These are phyloP conservation scores for Latrodectus geometricus DNA, from an alignment of 1,140 invertebrate genomes.

Conservation along the genomic window DNA sequence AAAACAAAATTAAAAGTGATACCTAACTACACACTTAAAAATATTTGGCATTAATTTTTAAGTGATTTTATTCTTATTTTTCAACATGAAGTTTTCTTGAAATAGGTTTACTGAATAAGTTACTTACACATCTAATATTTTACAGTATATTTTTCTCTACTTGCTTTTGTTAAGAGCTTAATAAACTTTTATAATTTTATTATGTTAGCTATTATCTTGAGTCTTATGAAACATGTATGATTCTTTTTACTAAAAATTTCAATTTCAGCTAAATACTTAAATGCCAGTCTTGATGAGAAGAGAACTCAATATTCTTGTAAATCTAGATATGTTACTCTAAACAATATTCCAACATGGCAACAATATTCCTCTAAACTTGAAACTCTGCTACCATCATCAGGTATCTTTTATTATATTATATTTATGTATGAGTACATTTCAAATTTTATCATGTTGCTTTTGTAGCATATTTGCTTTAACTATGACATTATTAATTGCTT, in stretches of 20 bases:
- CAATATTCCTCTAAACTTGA: slow-evolving; percentile 32
- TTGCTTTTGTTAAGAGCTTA: background rate
- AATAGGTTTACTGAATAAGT: too few relatives aligned
- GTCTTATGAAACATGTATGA: background rate
- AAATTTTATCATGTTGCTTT: background rate
- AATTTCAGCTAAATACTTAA: slow-evolving; percentile 71
- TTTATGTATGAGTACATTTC: background rate
- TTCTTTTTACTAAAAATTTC: background rate
- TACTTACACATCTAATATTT: too few relatives aligned
- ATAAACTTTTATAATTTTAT: background rate
- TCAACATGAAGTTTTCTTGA: too few relatives aligned
- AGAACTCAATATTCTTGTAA: slow-evolving; percentile 72
- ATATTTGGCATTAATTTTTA: too few relatives aligned
- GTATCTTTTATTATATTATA: background rate
- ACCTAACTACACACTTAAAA: too few relatives aligned
- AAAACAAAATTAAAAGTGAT: too few relatives aligned
- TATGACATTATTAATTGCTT: too few relatives aligned
- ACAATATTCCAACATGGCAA: slow-evolving; percentile 75
- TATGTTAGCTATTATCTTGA: background rate
- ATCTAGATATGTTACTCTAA: slow-evolving; percentile 69
- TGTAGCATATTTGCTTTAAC: too few relatives aligned
- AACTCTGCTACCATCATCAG: background rate
- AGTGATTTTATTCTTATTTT: too few relatives aligned
- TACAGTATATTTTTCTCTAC: background rate
- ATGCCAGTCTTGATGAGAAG: slow-evolving; percentile 73